Percentiles rank a stretch among this genome's conserved stretches.
Conservation (phyloP, 2,113 vertebrate species). For the Atlantisia rogersi region DNA sequence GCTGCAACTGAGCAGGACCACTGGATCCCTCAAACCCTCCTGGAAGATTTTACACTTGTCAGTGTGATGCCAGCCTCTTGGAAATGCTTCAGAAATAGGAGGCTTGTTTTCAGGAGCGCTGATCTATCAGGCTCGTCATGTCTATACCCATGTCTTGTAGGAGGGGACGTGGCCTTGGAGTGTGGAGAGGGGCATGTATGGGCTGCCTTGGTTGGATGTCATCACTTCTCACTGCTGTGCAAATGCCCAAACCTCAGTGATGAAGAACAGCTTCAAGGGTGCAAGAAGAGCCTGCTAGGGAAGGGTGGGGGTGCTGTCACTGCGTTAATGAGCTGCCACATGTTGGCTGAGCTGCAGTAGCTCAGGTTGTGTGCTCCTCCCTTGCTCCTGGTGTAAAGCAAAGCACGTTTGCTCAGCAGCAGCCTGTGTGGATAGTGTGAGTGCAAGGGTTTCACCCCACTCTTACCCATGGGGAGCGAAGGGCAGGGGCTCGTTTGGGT, state of each 20-base stretch:
- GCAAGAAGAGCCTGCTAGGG: not conserved
- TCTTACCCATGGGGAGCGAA: accelerated
- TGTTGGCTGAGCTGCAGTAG: not conserved
- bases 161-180: accelerated
- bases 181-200: accelerated
- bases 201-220: not conserved
- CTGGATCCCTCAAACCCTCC: not conserved
- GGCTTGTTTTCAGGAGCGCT: not conserved
- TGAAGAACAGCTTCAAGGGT: not conserved
- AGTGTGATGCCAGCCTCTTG: not conserved
- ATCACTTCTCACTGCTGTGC: accelerated
- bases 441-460: not conserved
- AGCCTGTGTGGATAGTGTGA: accelerated
- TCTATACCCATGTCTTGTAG: accelerated
- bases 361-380: not conserved
- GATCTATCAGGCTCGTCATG: not conserved
- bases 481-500: accelerated
- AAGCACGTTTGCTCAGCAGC: not conserved
- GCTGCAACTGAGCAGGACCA: not conserved
- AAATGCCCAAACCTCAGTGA: not conserved
- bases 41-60: not conserved
- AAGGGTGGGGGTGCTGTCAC: not conserved
- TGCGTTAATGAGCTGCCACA: not conserved
- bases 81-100: not conserved
- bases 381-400: not conserved